Conservation (phyloP, 35 echinoderm and acorn worm species). For the Lytechinus pictus region DNA sequence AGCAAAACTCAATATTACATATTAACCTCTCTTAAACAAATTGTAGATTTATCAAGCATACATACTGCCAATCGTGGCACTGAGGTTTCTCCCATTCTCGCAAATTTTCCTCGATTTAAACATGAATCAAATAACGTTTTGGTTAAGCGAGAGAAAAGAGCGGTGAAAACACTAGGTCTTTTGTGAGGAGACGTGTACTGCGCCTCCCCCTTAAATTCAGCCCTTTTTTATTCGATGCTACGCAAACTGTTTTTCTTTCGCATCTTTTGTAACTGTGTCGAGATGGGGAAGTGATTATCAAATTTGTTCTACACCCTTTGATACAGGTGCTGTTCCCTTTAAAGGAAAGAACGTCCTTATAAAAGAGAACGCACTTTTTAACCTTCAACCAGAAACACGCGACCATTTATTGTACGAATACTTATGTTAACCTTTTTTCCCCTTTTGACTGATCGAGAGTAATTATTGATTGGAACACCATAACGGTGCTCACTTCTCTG, state of each 20-base stretch:
- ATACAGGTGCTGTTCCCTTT: conserved; percentile 29
- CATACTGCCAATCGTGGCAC: conserved; percentile 11
- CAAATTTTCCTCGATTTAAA: conserved; percentile 21
- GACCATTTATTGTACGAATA: not conserved
- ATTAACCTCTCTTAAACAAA: conserved; percentile 39
- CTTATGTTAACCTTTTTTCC: not conserved
- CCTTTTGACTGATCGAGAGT: not conserved
- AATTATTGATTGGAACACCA: too few relatives aligned
- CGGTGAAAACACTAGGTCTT: not conserved
- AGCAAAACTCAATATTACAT: not conserved
- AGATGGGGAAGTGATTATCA: conserved; percentile 36
- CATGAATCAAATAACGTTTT: conserved; percentile 40
- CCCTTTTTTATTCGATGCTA: not conserved
- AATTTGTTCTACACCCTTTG: conserved; percentile 35
- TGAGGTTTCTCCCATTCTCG: conserved; percentile 18
- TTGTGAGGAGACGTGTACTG: not conserved
- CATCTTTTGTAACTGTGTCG: conserved; percentile 27
- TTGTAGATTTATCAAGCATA: conserved; percentile 31
- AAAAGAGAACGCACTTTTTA: not conserved
- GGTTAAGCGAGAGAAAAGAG: not conserved
- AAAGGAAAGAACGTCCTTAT: not conserved
- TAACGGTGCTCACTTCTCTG: too few relatives aligned
- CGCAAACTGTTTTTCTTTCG: conserved; percentile 42
- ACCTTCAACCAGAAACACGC: not conserved
- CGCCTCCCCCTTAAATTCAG: conserved; percentile 19